phyloP scores from a whole-genome alignment of 1,140 invertebrate genomes.

The Lordiphosa stackelbergi region DNA sequence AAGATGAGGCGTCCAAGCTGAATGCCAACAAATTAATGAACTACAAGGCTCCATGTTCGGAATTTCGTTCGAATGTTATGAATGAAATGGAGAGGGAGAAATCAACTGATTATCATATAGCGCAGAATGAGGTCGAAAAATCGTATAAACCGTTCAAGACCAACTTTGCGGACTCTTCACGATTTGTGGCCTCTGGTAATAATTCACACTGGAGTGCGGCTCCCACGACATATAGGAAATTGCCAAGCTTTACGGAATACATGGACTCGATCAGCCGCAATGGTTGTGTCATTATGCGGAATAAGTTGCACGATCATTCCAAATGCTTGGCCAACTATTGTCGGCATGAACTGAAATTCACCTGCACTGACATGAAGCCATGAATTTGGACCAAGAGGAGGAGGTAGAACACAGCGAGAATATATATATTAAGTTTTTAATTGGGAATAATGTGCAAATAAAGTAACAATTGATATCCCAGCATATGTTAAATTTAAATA shows the following conservation, averaged over 20 bases:
- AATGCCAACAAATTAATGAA: conserved; percentile 52
- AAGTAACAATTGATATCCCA: no score
- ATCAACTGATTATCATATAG: conserved; percentile 28
- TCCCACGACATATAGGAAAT: conserved; percentile 52
- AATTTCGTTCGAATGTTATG: conserved; percentile 64
- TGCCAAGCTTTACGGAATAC: conserved; percentile 64
- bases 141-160: conserved; percentile 71
- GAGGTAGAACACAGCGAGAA: background rate
- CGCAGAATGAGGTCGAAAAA: conserved; percentile 49
- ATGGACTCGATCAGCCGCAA: conserved; percentile 75
- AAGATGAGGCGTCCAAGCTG: conserved; percentile 56
- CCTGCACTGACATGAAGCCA: conserved; percentile 59
- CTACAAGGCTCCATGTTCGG: conserved; percentile 45
- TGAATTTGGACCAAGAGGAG: background rate
- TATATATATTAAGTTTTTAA: background rate
- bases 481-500: no score
- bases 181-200: conserved; percentile 60
- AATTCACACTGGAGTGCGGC: conserved; percentile 65
- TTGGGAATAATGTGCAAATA: background rate
- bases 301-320: conserved; percentile 69
- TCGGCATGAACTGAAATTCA: conserved; percentile 55
- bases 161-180: conserved; percentile 54
- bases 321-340: conserved; percentile 68
- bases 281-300: conserved; percentile 70
- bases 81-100: conserved; percentile 58